A percentile compares a stretch with the other conserved stretches of the same genome.
Conservation (phyloP, 2,113 vertebrate species). For the Amblyornis subalaris region DNA sequence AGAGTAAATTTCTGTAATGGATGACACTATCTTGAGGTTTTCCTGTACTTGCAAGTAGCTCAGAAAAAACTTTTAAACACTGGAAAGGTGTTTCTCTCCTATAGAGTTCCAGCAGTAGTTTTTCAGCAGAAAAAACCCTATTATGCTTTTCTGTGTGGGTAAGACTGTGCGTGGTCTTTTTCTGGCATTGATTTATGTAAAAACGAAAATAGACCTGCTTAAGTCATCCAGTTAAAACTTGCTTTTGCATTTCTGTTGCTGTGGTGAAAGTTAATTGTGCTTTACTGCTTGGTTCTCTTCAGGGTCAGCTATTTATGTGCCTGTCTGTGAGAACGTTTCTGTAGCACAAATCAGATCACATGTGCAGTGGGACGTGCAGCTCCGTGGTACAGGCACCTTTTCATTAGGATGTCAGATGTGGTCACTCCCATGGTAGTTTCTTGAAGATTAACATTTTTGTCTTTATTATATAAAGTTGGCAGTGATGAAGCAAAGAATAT, state of each 20-base stretch:
- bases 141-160: not conserved
- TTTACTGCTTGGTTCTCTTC: not conserved
- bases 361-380: not conserved
- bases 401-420: not conserved
- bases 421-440: not conserved
- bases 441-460: not conserved
- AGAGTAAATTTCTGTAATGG: not conserved
- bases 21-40: not conserved
- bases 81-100: not conserved
- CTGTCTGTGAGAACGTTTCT: not conserved
- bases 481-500: not conserved
- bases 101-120: not conserved
- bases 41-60: not conserved
- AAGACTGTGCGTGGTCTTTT: not conserved
- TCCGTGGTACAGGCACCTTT: not conserved
- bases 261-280: not conserved
- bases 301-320: not conserved
- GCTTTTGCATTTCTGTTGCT: not conserved
- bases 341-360: not conserved
- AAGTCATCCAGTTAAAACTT: not conserved
- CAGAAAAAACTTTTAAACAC: not conserved
- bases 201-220: not conserved
- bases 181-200: not conserved
- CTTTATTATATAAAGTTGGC: not conserved
- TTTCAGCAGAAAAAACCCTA: not conserved